Evolutionary conservation across 2,797 vertebrate genomes (phyloP).

Genomic region (Clarias pachynema): DNA sequence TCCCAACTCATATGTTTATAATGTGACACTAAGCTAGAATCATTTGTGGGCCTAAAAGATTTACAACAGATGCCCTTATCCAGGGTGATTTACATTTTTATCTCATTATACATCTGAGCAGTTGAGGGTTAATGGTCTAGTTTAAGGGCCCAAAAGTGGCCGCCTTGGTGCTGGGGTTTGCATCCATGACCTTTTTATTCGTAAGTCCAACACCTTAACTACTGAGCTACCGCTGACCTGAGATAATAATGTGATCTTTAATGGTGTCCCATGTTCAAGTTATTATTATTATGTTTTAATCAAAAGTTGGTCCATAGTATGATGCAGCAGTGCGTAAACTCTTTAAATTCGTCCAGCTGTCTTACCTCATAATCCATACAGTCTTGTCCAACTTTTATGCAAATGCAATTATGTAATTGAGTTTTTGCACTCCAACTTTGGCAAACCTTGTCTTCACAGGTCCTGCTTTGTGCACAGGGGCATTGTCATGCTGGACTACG

Average conservation of each 20-base stretch:
- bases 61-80: too few relatives aligned
- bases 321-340: too few relatives aligned
- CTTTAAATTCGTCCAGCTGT: background rate
- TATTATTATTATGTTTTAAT: background rate
- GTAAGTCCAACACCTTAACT: too few relatives aligned
- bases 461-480: background rate
- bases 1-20: background rate
- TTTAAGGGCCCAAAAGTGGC: too few relatives aligned
- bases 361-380: background rate
- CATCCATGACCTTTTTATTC: too few relatives aligned
- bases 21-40: too few relatives aligned
- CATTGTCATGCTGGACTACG: background rate
- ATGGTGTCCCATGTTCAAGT: background rate
- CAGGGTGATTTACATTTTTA: too few relatives aligned
- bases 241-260: background rate
- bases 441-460: background rate
- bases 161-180: too few relatives aligned
- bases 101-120: too few relatives aligned
- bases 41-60: background rate
- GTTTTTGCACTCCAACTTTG: background rate
- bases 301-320: background rate
- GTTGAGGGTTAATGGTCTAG: too few relatives aligned
- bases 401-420: background rate
- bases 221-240: too few relatives aligned
- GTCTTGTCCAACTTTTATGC: background rate